Percentiles rank a stretch among this genome's conserved stretches.
Conservation (phyloP, 2,113 vertebrate species). For the Catagonus wagneri region DNA sequence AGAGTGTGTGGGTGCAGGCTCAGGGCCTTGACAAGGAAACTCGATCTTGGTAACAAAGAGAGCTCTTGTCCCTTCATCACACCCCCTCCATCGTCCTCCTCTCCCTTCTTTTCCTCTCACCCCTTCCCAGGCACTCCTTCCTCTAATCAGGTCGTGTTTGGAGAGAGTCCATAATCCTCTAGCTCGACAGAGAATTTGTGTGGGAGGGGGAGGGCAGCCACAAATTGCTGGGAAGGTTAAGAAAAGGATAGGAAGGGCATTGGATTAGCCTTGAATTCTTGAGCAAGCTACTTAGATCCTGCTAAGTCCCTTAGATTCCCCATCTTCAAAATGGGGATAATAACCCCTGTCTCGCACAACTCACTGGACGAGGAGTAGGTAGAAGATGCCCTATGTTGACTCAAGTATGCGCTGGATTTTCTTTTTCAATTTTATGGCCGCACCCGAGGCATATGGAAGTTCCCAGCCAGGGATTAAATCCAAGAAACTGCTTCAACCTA, state of each 20-base stretch:
- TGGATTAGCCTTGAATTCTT: not conserved
- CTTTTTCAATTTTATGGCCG: too few species aligned
- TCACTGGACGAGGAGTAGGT: not conserved
- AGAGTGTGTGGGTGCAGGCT: not conserved
- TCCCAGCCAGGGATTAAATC: too few species aligned
- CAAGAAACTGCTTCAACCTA: too few species aligned
- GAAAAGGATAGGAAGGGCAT: not conserved
- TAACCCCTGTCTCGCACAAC: not conserved
- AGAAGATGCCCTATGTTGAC: not conserved
- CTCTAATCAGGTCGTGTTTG: not conserved
- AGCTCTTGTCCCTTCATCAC: not conserved
- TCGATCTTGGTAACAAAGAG: not conserved
- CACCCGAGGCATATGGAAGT: too few species aligned
- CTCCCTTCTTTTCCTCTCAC: not conserved
- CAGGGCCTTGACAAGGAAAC: not conserved
- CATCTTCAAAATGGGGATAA: not conserved
- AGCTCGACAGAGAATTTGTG: not conserved
- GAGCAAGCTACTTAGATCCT: not conserved
- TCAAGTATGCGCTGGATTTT: not conserved
- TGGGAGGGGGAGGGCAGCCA: not conserved
- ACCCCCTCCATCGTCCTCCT: not conserved
- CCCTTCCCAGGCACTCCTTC: not conserved
- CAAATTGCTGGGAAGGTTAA: not conserved
- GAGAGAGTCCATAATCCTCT: not conserved
- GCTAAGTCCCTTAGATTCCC: not conserved